phyloP scores from a whole-genome alignment of 2,113 vertebrate genomes.

The Albula glossodonta region DNA sequence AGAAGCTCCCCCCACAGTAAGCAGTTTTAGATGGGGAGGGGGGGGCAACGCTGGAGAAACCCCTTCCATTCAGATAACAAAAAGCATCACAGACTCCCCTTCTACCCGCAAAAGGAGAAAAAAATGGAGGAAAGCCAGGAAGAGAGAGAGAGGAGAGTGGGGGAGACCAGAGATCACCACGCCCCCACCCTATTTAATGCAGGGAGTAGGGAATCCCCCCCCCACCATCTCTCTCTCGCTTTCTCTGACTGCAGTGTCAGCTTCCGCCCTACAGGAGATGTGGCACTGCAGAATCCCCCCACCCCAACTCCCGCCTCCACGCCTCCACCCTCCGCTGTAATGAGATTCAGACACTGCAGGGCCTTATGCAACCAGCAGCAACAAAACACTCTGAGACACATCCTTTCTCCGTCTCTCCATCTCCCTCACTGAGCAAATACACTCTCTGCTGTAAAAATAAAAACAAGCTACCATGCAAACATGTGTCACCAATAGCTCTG shows the following conservation, averaged over 20 bases:
- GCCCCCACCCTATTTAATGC: background rate
- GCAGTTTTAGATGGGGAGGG: background rate
- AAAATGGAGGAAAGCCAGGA: background rate
- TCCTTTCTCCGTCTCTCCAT: background rate
- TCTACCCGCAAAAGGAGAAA: background rate
- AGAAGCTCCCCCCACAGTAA: background rate
- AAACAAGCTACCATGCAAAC: too few relatives aligned
- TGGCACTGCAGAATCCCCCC: background rate
- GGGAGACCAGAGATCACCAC: background rate
- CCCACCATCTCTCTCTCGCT: background rate
- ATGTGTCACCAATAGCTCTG: too few relatives aligned
- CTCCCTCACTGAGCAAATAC: background rate
- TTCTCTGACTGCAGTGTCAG: background rate
- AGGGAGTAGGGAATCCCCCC: background rate
- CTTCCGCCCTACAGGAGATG: background rate
- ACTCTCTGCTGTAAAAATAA: background rate
- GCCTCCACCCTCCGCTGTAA: conserved; percentile 28
- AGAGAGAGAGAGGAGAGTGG: background rate
- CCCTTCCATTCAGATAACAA: background rate
- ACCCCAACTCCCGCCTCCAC: background rate
- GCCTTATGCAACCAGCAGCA: conserved; percentile 38
- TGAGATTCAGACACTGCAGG: conserved; percentile 52
- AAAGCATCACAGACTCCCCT: background rate
- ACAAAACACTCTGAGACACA: background rate
- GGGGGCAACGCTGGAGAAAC: background rate